phyloP scores from a whole-genome alignment of 1,140 invertebrate species.

The Drosophila repletoides region DNA sequence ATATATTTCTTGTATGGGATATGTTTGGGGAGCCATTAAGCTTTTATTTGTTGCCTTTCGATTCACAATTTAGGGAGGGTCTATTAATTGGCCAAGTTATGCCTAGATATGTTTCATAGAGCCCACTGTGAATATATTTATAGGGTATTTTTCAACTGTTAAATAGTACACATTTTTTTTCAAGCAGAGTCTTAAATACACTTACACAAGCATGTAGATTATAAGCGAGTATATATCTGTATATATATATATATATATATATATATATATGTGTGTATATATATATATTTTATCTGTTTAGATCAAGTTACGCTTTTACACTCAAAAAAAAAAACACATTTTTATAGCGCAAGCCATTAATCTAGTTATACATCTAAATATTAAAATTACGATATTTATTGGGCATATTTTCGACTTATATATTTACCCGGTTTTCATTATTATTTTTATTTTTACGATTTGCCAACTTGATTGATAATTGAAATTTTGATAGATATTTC shows the following conservation, averaged over 20 bases:
- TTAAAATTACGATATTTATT: neutral
- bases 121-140: too few relatives aligned
- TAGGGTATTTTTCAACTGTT: neutral
- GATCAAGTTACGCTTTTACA: slow-evolving; percentile 41
- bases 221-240: slow-evolving; percentile 73
- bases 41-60: neutral
- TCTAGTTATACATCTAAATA: too few relatives aligned
- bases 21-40: slow-evolving; percentile 38
- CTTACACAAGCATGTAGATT: slow-evolving; percentile 55
- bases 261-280: slow-evolving; percentile 41
- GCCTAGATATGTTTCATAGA: neutral
- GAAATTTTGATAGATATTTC: slow-evolving; percentile 15
- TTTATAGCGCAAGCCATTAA: slow-evolving; percentile 37
- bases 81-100: slow-evolving; percentile 2
- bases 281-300: slow-evolving; percentile 38
- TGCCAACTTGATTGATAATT: slow-evolving; percentile 28
- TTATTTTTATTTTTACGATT: neutral
- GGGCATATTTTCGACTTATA: neutral
- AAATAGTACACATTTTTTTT: slow-evolving; percentile 8
- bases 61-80: slow-evolving; percentile 24
- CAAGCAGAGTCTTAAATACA: slow-evolving; percentile 56
- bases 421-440: slow-evolving; percentile 38
- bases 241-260: slow-evolving; percentile 45
- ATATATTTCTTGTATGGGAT: slow-evolving; percentile 52
- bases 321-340: too few relatives aligned